Evolutionary conservation across 2,888 invertebrate genomes (phyloP).

Genomic region (Acleris laterana): DNA sequence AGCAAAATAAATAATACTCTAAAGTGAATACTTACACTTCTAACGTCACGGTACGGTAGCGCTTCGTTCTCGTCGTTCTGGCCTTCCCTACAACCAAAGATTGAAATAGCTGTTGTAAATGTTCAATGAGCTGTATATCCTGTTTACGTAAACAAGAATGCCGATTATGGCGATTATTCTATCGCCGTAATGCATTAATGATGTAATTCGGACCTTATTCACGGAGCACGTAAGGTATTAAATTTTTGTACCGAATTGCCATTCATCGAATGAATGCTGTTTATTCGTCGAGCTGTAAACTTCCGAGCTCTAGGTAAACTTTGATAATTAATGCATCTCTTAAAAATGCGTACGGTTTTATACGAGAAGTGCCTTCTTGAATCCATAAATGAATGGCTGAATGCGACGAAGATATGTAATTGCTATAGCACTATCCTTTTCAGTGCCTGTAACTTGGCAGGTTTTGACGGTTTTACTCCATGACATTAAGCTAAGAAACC

Average conservation of each 20-base stretch:
- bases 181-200: neutral
- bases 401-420: no score
- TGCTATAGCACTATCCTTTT: no score
- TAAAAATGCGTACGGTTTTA: no score
- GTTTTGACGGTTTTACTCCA: no score
- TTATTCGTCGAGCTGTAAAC: neutral
- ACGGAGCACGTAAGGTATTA: neutral
- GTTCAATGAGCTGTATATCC: slow-evolving; percentile 31
- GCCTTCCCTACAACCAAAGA: slow-evolving; percentile 88
- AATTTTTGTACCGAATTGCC: no score
- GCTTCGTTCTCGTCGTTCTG: slow-evolving; percentile 96
- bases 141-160: slow-evolving; percentile 25
- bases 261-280: neutral
- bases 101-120: slow-evolving; percentile 31
- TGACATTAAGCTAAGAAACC: no score
- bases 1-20: slow-evolving; percentile 14
- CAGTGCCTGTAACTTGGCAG: no score
- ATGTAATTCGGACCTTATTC: neutral
- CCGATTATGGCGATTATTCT: slow-evolving; percentile 23
- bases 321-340: neutral
- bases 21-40: slow-evolving; percentile 89
- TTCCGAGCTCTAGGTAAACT: slow-evolving; percentile 41
- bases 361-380: no score
- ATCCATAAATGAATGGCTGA: no score
- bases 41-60: slow-evolving; percentile 90